These are phyloP conservation scores for Oceanites oceanicus DNA, from an alignment of 2,113 vertebrate species.

Conservation along the genomic window DNA sequence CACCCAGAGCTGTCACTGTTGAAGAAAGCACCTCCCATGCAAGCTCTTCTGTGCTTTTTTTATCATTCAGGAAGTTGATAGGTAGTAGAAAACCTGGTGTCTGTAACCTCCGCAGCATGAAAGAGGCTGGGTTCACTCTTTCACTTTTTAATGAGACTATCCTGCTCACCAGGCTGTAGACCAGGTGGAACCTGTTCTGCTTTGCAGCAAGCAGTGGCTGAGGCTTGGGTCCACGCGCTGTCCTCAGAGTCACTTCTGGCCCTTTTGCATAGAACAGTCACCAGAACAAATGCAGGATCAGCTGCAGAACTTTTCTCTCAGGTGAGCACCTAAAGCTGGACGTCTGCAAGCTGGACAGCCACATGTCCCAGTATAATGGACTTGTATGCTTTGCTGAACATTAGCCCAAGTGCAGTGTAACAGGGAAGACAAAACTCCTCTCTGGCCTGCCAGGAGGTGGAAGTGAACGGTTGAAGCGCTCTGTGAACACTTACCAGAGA, in stretches of 20 bases:
- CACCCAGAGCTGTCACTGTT: not conserved
- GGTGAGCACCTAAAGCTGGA: not conserved
- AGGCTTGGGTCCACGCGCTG: not conserved
- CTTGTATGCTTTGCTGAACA: not conserved
- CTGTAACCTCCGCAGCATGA: not conserved
- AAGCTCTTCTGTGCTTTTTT: not conserved
- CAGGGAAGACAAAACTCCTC: not conserved
- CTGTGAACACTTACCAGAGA: not conserved
- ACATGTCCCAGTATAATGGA: not conserved
- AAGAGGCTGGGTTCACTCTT: not conserved
- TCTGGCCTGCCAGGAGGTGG: not conserved
- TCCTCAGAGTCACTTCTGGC: not conserved
- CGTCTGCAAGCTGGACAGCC: not conserved
- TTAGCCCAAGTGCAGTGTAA: not conserved
- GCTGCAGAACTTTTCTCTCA: not conserved
- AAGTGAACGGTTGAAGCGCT: not conserved
- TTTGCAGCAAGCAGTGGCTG: not conserved
- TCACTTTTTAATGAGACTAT: not conserved
- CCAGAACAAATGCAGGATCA: not conserved
- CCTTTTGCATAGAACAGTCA: not conserved
- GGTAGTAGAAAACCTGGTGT: not conserved
- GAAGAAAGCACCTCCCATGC: not conserved
- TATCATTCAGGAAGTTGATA: not conserved
- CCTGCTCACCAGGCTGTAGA: not conserved
- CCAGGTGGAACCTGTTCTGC: not conserved